Evolutionary conservation across 2,797 vertebrate genomes (phyloP).

Genomic region (Masticophis lateralis): DNA sequence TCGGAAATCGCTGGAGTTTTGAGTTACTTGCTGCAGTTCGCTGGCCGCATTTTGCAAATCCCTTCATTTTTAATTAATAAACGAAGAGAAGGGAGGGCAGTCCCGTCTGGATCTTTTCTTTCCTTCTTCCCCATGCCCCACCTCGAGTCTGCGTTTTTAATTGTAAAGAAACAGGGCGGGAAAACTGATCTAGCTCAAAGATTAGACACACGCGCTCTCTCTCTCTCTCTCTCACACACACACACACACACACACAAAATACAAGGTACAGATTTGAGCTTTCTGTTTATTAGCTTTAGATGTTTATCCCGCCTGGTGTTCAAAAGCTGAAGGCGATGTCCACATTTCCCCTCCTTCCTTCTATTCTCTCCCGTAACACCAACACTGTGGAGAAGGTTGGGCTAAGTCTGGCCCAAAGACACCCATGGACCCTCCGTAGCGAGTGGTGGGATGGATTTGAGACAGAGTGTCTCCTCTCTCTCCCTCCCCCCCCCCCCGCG

Average conservation of each 20-base stretch:
- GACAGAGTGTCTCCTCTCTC: neutral
- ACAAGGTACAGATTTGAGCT: neutral
- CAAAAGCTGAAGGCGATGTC: neutral
- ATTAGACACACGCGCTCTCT: no score
- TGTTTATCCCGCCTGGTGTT: neutral
- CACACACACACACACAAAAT: neutral
- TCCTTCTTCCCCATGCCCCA: neutral
- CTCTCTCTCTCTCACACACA: no score
- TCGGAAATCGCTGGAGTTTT: constrained; percentile 67
- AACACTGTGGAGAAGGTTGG: neutral
- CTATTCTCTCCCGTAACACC: neutral
- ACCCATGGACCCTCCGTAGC: neutral
- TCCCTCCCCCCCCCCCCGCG: no score
- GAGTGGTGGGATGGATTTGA: neutral
- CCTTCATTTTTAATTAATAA: constrained; percentile 11
- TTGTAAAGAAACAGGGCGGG: neutral
- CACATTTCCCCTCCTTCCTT: neutral
- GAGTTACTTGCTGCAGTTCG: constrained; percentile 46
- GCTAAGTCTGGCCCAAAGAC: neutral
- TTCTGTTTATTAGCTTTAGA: neutral
- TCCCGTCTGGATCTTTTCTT: neutral
- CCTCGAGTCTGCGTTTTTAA: neutral
- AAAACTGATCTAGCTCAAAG: neutral
- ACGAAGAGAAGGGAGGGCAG: neutral
- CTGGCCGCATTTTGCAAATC: neutral